These are phyloP conservation scores for Diuraphis noxia DNA, from an alignment of 1,140 invertebrate genomes.

Conservation along the genomic window DNA sequence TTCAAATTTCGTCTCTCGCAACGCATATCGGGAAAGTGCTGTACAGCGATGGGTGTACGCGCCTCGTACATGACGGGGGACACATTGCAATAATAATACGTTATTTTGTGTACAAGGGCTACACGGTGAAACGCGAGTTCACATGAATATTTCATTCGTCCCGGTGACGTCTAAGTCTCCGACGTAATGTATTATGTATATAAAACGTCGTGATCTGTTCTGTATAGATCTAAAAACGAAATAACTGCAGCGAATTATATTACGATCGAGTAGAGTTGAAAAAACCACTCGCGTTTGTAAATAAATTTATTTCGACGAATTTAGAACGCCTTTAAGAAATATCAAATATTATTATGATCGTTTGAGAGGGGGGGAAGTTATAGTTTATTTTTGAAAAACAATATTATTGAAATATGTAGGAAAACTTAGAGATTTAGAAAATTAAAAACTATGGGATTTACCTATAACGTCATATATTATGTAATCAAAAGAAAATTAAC, in stretches of 20 bases:
- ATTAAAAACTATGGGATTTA: background rate
- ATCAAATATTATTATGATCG: too few species aligned
- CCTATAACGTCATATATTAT: too few species aligned
- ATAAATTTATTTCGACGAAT: background rate
- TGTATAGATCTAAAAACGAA: background rate
- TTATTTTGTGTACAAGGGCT: background rate
- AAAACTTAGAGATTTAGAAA: background rate
- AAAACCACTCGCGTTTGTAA: background rate
- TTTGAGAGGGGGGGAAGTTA: too few species aligned
- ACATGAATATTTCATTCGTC: background rate
- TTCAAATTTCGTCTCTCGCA: background rate
- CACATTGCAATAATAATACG: background rate
- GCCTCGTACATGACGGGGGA: background rate
- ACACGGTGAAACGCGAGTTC: background rate
- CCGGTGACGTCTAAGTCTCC: background rate
- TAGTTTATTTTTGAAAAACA: too few species aligned
- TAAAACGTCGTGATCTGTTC: background rate
- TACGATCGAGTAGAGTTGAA: background rate
- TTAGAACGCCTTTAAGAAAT: too few species aligned
- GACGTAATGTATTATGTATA: slow-evolving; percentile 1
- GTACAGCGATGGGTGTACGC: background rate
- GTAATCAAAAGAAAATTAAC: too few species aligned
- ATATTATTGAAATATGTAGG: background rate
- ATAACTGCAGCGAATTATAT: background rate
- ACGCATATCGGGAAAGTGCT: too few species aligned